Evolutionary conservation across 1,140 invertebrate species (phyloP), one percentile per base, ranked within the genome.

Genomic region (Drosophila burlai): DNA sequence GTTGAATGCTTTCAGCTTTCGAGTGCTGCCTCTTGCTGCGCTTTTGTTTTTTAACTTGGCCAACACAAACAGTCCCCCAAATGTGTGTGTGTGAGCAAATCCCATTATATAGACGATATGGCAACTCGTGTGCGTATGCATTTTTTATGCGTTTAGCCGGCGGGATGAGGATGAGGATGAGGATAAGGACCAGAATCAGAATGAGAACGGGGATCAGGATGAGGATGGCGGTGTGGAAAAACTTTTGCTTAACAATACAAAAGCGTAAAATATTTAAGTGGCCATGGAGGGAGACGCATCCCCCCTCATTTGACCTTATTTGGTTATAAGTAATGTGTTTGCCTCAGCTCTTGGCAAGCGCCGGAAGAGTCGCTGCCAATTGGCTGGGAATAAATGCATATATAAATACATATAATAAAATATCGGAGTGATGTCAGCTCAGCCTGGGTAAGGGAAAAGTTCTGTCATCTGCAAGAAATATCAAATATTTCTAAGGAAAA

Each of bases 251-350:
- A 78, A 83, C 80, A 83, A 83, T 68, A 83, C 58, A 83, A 83
- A 38, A 83, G 80, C 68, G 80, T 78, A 75, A 83, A 83, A 78
- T 83, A 83, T 78, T 82, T 65, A 83, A 83, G 80, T 83, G 68
- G 67, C 68, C 63, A 65, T 65, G 68, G 40, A 40, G 42, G 18
- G 24, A 29, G 43, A 15, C 4, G 8, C 21, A 6, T 50, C n/a
- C 43, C 45, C 52, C 52, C 69, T 60, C 49, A 62, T 73, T 59
- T 79, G 80, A 83, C 75, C 80, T 69, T 78, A 83, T 83, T 78
- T 83, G 60, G 55, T 62, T 74, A 75, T 69, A 83, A 73, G 63
- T 81, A 68, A 64, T 82, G 75, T 65, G 75, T 61, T 79, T 60
- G 77, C 71, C 61, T 62, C 21, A 60, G 64, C 52, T 61, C 45